Evolutionary conservation across 1,140 invertebrate genomes (phyloP).

Genomic region (Diplogasteroides magnus): DNA sequence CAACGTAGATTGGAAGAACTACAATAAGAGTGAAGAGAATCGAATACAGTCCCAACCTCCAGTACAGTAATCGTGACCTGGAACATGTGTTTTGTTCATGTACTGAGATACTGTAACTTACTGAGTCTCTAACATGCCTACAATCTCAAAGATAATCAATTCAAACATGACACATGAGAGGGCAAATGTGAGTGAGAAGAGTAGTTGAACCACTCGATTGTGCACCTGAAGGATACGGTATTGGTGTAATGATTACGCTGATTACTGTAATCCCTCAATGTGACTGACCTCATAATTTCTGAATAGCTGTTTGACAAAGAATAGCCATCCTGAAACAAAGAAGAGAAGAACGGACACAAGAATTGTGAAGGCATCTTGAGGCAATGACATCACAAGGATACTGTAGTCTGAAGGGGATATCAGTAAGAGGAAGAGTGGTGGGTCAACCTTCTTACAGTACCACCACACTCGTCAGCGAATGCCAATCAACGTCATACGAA

Average conservation of each 20-base stretch:
- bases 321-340: constrained; percentile 93
- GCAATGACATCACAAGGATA: no score
- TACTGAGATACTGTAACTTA: constrained; percentile 54
- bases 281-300: constrained; percentile 77
- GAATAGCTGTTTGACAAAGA: constrained; percentile 96
- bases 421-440: no score
- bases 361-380: not conserved
- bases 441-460: no score
- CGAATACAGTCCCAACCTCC: constrained; percentile 83
- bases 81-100: not conserved
- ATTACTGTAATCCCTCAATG: not conserved
- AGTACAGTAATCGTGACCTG: constrained; percentile 91
- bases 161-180: constrained; percentile 99
- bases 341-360: constrained; percentile 63
- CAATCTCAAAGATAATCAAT: constrained; percentile 98
- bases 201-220: constrained; percentile 78
- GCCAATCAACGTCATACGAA: no score
- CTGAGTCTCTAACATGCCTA: constrained; percentile 79
- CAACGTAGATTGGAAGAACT: constrained; percentile 92
- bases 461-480: no score
- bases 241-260: no score
- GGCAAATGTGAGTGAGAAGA: constrained; percentile 93
- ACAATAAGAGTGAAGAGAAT: constrained; percentile 91
- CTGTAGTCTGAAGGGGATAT: no score
- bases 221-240: not conserved